Evolutionary conservation across 1,140 invertebrate species (phyloP), one percentile per base, ranked within the genome.

Genomic region (Plutomurus gul): DNA sequence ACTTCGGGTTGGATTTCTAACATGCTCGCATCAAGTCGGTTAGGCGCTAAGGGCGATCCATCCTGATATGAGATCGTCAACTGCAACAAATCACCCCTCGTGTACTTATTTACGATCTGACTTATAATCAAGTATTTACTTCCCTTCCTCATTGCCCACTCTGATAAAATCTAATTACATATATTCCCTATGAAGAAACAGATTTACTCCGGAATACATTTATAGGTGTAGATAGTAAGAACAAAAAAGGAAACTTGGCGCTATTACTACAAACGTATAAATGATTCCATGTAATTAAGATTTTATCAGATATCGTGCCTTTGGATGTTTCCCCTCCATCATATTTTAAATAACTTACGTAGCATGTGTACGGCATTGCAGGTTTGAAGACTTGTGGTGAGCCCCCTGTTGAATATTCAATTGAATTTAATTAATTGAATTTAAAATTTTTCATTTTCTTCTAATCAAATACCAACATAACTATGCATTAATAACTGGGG

Each of bases 371-470:
- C 0, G 95, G 93, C 93, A 97, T 96, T 1, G 92, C 88, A 0
- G 96, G 96, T 86, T 98, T 98, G 87, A 98, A 98, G 11, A 98
- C 92, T 87, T 97, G 94, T 4, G 96, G 93, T 0, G 91, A 91
- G 27, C 94, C 94, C n/a, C n/a, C n/a, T n/a, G n/a, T n/a, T n/a
- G n/a, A n/a, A n/a, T n/a, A n/a, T n/a, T n/a, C n/a, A n/a, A n/a
- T n/a, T n/a, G n/a, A n/a, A n/a, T n/a, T n/a, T n/a, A n/a, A n/a
- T n/a, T n/a, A n/a, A n/a, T n/a, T n/a, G n/a, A n/a, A n/a, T n/a
- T n/a, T n/a, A n/a, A n/a, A n/a, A n/a, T n/a, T n/a, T n/a, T n/a
- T n/a, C n/a, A n/a, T n/a, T n/a, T n/a, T n/a, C n/a, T n/a, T n/a
- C n/a, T n/a, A n/a, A n/a, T n/a, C n/a, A n/a, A n/a, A n/a, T n/a